Evolutionary conservation across 2,888 invertebrate species (phyloP).

Genomic region (Perdita meconis): DNA sequence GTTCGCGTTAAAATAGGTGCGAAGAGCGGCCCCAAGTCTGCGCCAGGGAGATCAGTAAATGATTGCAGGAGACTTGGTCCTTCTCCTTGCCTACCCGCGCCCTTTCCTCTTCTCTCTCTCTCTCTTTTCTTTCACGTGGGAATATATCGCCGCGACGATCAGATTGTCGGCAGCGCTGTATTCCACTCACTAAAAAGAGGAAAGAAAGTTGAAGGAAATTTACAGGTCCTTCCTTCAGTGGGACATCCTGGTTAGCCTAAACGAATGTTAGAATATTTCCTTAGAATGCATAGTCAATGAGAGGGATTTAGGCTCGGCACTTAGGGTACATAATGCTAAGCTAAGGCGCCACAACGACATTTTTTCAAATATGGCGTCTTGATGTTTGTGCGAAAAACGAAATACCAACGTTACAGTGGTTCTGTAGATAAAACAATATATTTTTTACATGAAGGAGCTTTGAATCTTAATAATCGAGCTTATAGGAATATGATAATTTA

Average conservation of each 20-base stretch:
- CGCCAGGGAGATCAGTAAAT: constrained; percentile 58
- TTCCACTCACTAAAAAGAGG: constrained; percentile 27
- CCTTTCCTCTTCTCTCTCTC: constrained; percentile 9
- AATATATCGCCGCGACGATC: constrained; percentile 62
- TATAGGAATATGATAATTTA: no score
- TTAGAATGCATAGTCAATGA: constrained; percentile 71
- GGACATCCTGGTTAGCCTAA: constrained; percentile 47
- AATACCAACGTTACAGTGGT: no score
- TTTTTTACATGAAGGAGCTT: no score
- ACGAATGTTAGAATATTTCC: constrained; percentile 30
- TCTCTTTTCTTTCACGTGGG: constrained; percentile 28
- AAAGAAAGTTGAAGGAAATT: constrained; percentile 62
- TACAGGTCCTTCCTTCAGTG: constrained; percentile 60
- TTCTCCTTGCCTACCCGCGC: background rate
- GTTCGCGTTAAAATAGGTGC: constrained; percentile 75
- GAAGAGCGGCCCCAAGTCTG: constrained; percentile 63
- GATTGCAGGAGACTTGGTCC: constrained; percentile 40
- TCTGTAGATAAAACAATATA: no score
- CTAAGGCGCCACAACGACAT: no score
- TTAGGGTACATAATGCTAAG: constrained; percentile 39
- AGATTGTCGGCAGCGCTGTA: constrained; percentile 54
- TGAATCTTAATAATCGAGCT: no score
- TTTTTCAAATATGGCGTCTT: no score
- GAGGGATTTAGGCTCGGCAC: constrained; percentile 48
- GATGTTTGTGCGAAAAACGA: no score